Evolutionary conservation across 2,113 vertebrate genomes (phyloP), one percentile per base, ranked within the genome.

Genomic region (Furnarius figulus): DNA sequence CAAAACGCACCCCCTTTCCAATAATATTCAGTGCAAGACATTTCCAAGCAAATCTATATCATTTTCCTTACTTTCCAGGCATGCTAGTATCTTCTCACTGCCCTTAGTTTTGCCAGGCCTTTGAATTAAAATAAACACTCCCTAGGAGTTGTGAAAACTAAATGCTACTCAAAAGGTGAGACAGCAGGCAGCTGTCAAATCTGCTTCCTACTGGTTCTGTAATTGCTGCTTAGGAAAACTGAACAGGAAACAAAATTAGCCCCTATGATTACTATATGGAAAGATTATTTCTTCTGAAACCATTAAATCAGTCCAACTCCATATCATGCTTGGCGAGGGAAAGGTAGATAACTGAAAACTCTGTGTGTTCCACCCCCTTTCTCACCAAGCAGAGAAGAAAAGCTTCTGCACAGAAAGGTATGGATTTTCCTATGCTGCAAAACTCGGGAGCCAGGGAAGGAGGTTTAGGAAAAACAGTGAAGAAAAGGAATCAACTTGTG

Each of bases 181-280:
- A 84, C 94, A 93, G 89, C 86, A 95, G 89, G 92, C 71, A 87
- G 72, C 78, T 82, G 78, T 81, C 90, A 97, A 86, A 84, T 17
- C 30, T 0, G 1, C 77, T 84, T 92, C 68, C 59, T 39, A 90
- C 65, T 42, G 66, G 56, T 55, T 81, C 67, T 50, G 58, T 93
- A 94, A 94, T 85, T 94, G 75, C 40, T 83, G 72, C 90, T 92
- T 66, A 59, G 67, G 49, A 90, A 93, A 87, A 83, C 12, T 31
- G 27, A 93, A 74, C 65, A 91, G 79, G 61, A 89, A 93, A 81
- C 63, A 61, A 78, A 90, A 84, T 89, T 75, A 95, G 52, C 61
- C 61, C 61, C 76, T 59, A 31, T 35, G 52, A 81, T 81, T 92
- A 92, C 80, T 77, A 70, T 78, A 94, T 53, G 13, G 68, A 84